Percentiles rank a stretch among this genome's conserved stretches.
These are phyloP conservation scores for Nymphalis c-album DNA, from an alignment of 2,888 invertebrate species.

Conservation along the genomic window DNA sequence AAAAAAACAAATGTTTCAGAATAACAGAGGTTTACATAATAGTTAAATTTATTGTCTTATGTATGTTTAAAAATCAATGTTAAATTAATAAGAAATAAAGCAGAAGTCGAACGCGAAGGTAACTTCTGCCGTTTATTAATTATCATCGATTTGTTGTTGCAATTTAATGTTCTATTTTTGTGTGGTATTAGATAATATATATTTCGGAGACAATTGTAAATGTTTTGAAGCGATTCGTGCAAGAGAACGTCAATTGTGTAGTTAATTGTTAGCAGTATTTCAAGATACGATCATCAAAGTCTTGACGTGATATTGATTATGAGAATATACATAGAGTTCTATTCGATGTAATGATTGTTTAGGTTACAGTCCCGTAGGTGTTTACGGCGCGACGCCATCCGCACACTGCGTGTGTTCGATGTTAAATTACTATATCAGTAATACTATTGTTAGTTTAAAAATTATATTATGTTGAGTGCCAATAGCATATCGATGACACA, in stretches of 20 bases:
- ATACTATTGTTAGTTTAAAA: constrained; percentile 1
- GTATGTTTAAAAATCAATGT: constrained; percentile 44
- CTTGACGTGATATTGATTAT: constrained; percentile 24
- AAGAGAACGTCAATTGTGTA: constrained; percentile 46
- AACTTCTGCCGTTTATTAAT: constrained; percentile 10
- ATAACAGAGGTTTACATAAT: constrained; percentile 69
- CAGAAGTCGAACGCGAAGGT: constrained; percentile 7
- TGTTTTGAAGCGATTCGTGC: constrained; percentile 51
- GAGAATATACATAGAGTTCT: constrained; percentile 15
- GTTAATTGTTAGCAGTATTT: constrained; percentile 49
- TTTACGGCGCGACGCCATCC: no score
- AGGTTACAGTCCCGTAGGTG: background rate
- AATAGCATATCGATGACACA: constrained; percentile 3
- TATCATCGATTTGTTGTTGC: constrained; percentile 55
- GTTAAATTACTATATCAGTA: background rate
- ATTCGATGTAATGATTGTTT: constrained; percentile 1
- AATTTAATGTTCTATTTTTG: constrained; percentile 61
- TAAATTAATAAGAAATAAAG: constrained; percentile 46
- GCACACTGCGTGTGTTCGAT: background rate
- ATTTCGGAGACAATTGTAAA: constrained; percentile 34
- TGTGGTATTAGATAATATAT: constrained; percentile 49
- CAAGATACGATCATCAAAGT: constrained; percentile 31
- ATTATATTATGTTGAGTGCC: constrained; percentile 12
- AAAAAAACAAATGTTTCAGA: constrained; percentile 65
- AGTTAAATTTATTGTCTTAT: constrained; percentile 46